These are phyloP conservation scores for Alfaro cultratus DNA, from an alignment of 2,797 vertebrate species.

Conservation along the genomic window DNA sequence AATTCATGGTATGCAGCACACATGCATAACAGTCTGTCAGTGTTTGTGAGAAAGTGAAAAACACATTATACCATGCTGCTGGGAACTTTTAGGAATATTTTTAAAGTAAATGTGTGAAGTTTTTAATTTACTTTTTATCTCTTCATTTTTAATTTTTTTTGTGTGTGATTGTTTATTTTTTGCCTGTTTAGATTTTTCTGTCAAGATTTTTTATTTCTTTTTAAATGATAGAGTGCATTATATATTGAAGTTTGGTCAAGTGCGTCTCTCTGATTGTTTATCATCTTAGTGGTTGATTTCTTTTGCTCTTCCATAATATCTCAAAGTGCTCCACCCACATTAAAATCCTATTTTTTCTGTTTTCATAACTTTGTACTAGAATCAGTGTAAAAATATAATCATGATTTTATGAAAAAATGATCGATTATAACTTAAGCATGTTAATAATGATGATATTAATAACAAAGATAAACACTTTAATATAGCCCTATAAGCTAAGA, in stretches of 20 bases:
- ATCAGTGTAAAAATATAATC: too few species aligned
- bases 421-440: too few species aligned
- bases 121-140: neutral
- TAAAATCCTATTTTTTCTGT: neutral
- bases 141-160: neutral
- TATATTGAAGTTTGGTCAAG: neutral
- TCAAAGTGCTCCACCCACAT: neutral
- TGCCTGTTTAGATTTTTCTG: neutral
- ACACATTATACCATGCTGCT: neutral
- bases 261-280: neutral
- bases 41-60: neutral
- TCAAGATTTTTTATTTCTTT: neutral
- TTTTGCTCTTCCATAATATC: neutral
- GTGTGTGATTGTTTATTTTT: neutral
- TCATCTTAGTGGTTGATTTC: neutral
- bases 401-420: too few species aligned
- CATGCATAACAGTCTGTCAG: neutral
- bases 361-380: neutral
- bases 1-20: neutral
- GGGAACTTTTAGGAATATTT: neutral
- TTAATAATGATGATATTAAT: neutral
- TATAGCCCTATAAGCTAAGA: neutral
- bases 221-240: neutral
- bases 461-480: neutral
- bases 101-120: neutral